Evolutionary conservation across 2,888 invertebrate species (phyloP).

Genomic region (Tetramorium bicarinatum): DNA sequence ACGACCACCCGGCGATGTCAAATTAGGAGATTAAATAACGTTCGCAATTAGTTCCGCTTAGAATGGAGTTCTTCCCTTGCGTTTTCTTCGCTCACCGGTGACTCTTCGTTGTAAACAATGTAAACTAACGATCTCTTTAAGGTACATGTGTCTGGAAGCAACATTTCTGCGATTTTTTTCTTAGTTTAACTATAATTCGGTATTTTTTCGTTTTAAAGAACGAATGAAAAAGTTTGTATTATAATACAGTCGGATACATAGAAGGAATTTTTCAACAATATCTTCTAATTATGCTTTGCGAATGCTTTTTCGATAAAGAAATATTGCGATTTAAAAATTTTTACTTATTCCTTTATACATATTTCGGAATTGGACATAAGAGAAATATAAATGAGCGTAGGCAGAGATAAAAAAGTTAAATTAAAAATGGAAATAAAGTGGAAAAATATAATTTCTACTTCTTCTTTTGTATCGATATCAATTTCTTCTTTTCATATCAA

Average conservation of each 20-base stretch:
- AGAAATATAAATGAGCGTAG: not conserved
- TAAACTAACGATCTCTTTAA: slow-evolving; percentile 39
- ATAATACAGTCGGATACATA: not conserved
- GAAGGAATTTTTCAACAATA: not conserved
- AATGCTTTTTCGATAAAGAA: not conserved
- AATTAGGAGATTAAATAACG: slow-evolving; percentile 37
- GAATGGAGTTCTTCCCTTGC: slow-evolving; percentile 28
- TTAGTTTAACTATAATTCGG: not conserved
- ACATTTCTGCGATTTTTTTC: slow-evolving; percentile 7
- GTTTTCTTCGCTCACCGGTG: not conserved
- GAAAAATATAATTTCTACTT: not conserved
- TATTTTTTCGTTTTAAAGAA: not conserved
- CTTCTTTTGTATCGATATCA: not conserved
- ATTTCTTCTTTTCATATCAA: not conserved
- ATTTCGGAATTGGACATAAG: not conserved
- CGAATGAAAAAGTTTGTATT: not conserved
- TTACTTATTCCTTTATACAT: not conserved
- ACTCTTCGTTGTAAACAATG: slow-evolving; percentile 17
- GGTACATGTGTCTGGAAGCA: not conserved
- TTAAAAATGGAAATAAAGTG: not conserved
- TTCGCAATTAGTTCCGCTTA: slow-evolving; percentile 31
- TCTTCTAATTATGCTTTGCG: not conserved
- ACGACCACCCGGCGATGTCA: slow-evolving; percentile 33
- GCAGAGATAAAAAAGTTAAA: not conserved
- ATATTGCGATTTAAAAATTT: not conserved